A percentile compares a stretch with the other conserved stretches of the same genome.
Evolutionary conservation across 2,888 invertebrate species (phyloP).

Genomic region (Cataglyphis livida): DNA sequence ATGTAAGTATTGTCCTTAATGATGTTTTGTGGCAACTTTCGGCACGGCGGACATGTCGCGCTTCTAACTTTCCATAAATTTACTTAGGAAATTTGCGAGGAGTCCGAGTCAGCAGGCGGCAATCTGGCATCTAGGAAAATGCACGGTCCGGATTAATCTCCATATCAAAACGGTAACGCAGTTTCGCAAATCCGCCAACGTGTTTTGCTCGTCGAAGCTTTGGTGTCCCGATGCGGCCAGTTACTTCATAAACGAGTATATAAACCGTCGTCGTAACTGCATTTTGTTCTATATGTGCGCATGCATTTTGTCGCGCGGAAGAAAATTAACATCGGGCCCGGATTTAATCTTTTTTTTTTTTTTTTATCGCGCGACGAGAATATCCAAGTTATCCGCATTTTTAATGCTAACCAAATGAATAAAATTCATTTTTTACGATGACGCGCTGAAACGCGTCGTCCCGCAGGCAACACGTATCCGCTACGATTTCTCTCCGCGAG

Average conservation of each 20-base stretch:
- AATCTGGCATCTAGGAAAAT: slow-evolving; percentile 35
- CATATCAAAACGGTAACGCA: slow-evolving; percentile 46
- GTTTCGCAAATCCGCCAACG: slow-evolving; percentile 47
- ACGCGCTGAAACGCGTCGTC: not conserved
- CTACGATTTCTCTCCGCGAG: not conserved
- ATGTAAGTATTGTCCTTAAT: slow-evolving; percentile 62
- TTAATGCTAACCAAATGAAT: not conserved
- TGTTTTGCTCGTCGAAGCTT: slow-evolving; percentile 33
- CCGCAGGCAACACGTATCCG: not conserved
- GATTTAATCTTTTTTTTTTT: slow-evolving; percentile 33
- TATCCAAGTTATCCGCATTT: slow-evolving; percentile 14
- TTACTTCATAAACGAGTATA: slow-evolving; percentile 40
- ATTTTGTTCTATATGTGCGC: slow-evolving; percentile 17
- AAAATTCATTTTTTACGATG: not conserved
- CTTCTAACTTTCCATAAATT: slow-evolving; percentile 47
- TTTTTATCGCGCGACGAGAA: not conserved
- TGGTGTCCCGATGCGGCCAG: slow-evolving; percentile 47
- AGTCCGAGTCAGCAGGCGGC: slow-evolving; percentile 33
- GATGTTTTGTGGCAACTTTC: slow-evolving; percentile 64
- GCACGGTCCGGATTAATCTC: slow-evolving; percentile 40
- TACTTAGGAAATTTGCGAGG: slow-evolving; percentile 39
- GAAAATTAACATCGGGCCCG: not conserved
- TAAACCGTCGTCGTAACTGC: slow-evolving; percentile 29
- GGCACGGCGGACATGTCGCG: slow-evolving; percentile 32
- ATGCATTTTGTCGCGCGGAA: not conserved